Evolutionary conservation across 2,797 vertebrate species (phyloP).

Genomic region (Bovichtus diacanthus): DNA sequence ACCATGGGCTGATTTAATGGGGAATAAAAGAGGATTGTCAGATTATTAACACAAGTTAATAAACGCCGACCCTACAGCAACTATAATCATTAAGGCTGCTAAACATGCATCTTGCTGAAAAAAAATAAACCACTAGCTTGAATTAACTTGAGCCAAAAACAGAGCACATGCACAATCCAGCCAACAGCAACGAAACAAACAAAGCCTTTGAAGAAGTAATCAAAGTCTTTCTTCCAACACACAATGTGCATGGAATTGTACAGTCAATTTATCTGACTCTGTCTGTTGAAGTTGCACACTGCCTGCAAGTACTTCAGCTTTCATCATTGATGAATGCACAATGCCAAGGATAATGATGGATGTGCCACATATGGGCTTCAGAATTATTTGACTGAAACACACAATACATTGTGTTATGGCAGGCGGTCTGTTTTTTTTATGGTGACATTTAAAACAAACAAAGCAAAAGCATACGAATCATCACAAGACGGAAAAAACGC

Average conservation of each 20-base stretch:
- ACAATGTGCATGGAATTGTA: conserved; percentile 43
- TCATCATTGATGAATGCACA: conserved; percentile 25
- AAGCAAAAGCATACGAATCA: conserved; percentile 1
- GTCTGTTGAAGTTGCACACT: conserved; percentile 12
- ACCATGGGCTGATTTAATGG: conserved; percentile 59
- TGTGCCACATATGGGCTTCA: conserved; percentile 9
- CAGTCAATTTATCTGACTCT: conserved; percentile 45
- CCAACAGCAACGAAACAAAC: conserved; percentile 36
- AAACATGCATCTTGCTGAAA: conserved; percentile 59
- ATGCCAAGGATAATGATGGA: conserved; percentile 19
- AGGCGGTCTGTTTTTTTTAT: not conserved
- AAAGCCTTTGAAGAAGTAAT: conserved; percentile 43
- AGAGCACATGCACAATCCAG: conserved; percentile 10
- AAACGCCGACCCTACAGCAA: conserved; percentile 61
- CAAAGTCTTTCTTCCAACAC: conserved; percentile 33
- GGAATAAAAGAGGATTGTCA: conserved; percentile 64
- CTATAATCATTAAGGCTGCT: conserved; percentile 61
- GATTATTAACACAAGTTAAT: conserved; percentile 71
- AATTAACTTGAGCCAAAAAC: conserved; percentile 41
- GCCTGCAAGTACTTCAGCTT: conserved; percentile 4
- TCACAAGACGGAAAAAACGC: not conserved
- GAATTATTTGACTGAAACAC: conserved; percentile 15
- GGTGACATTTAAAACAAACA: conserved; percentile 8
- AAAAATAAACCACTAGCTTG: conserved; percentile 31
- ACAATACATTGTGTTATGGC: not conserved